Base-by-base conservation (phyloP, 2,888 invertebrate genomes). In the Empis stercorea region DNA sequence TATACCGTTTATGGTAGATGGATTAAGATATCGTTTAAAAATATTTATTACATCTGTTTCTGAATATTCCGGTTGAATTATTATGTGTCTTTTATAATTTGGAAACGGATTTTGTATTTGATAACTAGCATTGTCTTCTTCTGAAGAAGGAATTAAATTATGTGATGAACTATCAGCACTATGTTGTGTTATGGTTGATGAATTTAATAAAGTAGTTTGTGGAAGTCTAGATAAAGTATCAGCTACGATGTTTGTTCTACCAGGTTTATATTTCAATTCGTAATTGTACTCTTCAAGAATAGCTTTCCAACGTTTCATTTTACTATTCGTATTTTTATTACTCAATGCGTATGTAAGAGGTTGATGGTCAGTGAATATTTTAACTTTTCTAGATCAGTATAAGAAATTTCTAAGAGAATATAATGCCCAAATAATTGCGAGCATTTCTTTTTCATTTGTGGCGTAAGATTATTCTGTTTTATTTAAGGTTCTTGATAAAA, bases 361-460 rank as follows among this genome's bases (percentile, higher is more conserved):
- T 36, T 48, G 49, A 36, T 48, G 52, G 30, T 51, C 51, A 13
- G 49, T 51, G 13, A 23, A 49, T n/a, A 51, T 51, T 10, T 27
- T 43, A 3, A 49, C 47, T 36, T 49, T 16, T 14, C 23, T 38
- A 17, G 17, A 30, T 17, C 50, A 48, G 45, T 48, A 50, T 10
- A 48, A 43, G 41, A 27, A 49, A 34, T 45, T 47, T 27, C 30
- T 20, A 11, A 51, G 47, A 10, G 43, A 39, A 11, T 14, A 13
- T 13, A 43, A 17, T 13, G 48, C 45, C 39, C 43, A 48, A n/a
- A n/a, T n/a, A n/a, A n/a, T n/a, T n/a, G n/a, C n/a, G n/a, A n/a
- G n/a, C n/a, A n/a, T n/a, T n/a, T n/a, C n/a, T n/a, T n/a, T n/a
- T n/a, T n/a, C n/a, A n/a, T n/a, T n/a, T n/a, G n/a, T n/a, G n/a